These are phyloP conservation scores for Acanthurus tractus DNA, from an alignment of 2,797 vertebrate genomes.

Conservation along the genomic window DNA sequence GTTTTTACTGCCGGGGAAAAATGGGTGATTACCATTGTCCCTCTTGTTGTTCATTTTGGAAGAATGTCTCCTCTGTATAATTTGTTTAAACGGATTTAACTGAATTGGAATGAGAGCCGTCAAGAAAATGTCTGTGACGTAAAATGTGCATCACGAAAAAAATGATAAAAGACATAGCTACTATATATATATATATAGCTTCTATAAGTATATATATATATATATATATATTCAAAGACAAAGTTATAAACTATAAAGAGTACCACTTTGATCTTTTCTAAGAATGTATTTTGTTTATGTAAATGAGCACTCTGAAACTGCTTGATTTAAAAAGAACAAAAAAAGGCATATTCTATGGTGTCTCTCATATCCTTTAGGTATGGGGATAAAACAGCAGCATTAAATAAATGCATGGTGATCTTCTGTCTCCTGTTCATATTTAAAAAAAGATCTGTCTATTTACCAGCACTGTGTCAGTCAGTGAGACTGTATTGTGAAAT, in stretches of 20 bases:
- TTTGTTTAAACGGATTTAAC: slow-evolving; percentile 61
- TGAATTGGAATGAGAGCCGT: slow-evolving; percentile 69
- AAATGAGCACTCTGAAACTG: slow-evolving; percentile 75
- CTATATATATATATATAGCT: slow-evolving; percentile 60
- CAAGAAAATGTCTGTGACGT: slow-evolving; percentile 78
- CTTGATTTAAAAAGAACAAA: slow-evolving; percentile 68
- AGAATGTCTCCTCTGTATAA: slow-evolving; percentile 73
- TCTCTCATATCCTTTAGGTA: slow-evolving; percentile 70
- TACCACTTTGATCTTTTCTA: slow-evolving; percentile 83
- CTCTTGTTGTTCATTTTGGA: slow-evolving; percentile 58
- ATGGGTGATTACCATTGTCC: slow-evolving; percentile 42
- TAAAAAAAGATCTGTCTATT: slow-evolving; percentile 74
- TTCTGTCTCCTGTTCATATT: slow-evolving; percentile 75
- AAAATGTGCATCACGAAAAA: slow-evolving; percentile 78
- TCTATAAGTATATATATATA: slow-evolving; percentile 71
- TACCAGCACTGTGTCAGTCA: slow-evolving; percentile 83
- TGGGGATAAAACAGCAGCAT: slow-evolving; percentile 70
- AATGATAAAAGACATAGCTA: slow-evolving; percentile 68
- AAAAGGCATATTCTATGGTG: slow-evolving; percentile 54
- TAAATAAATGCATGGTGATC: slow-evolving; percentile 84
- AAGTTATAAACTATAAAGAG: slow-evolving; percentile 74
- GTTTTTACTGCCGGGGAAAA: slow-evolving; percentile 47
- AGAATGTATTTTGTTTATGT: slow-evolving; percentile 89
- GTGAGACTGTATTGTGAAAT: slow-evolving; percentile 76
- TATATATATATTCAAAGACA: slow-evolving; percentile 73